Evolutionary conservation across 2,797 vertebrate species (phyloP), one percentile per base, ranked within the genome.

Genomic region (Sitta carolinensis): DNA sequence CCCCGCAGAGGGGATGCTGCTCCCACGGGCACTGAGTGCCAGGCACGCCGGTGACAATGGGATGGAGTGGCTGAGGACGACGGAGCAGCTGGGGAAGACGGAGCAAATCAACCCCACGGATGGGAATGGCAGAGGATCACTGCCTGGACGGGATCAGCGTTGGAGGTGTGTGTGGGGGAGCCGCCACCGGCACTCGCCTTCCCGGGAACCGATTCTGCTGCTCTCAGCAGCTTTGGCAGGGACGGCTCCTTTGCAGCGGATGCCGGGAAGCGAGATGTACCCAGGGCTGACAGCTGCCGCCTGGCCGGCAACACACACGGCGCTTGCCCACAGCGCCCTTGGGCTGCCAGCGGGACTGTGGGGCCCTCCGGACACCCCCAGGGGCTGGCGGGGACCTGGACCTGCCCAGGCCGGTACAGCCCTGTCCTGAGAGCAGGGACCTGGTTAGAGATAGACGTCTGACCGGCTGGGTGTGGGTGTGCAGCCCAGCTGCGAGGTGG

Each of bases 191-290:
- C 5, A 5, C 73, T 93, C 16, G 34, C 69, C 83, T 97, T 96
- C 96, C 96, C 78, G 69, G 96, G 97, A 94, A 51, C 48, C 8
- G 23, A 93, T 96, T 95, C 78, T 96, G 95, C 95, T 96, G 91
- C 89, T 93, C 94, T 96, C 92, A 96, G 96, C 96, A 96, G 94
- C 91, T 95, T 94, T 96, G 78, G 91, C 92, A 89, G 67, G 70
- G 83, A 96, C 43, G 84, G 81, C 75, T 94, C 94, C 86, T 94
- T 95, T 95, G 96, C 96, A 95, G 95, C 88, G 62, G 88, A 94
- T 94, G 92, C 95, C 36, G 90, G 95, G 93, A 95, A 96, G 85
- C 6, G 5, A 91, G 81, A 93, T 72, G 69, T 75, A 81, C 88
- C 83, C 80, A 25, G 85, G 77, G 88, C 93, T 96, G 94, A 96